Evolutionary conservation across 2,113 vertebrate genomes (phyloP).

Genomic region (Periophthalmodon schlosseri): DNA sequence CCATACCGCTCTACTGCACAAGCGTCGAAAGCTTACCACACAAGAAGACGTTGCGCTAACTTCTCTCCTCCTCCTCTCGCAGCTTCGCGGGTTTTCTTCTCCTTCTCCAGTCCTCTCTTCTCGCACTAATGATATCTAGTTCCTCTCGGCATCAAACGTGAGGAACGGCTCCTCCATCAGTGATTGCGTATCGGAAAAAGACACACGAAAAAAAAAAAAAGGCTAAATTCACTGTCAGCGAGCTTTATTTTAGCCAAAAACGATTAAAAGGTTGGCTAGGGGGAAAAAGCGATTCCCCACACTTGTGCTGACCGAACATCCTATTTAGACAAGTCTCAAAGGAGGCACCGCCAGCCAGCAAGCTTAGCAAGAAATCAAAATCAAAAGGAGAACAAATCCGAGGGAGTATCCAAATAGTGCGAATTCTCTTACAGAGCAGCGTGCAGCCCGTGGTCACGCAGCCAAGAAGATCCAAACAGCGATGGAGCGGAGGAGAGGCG

Average conservation of each 20-base stretch:
- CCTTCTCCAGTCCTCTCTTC: conserved; percentile 37
- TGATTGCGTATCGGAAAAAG: conserved; percentile 34
- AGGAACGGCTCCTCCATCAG: conserved; percentile 53
- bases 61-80: conserved; percentile 10
- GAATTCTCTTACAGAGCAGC: conserved; percentile 17
- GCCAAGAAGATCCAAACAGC: conserved; percentile 30
- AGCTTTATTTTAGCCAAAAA: conserved; percentile 38
- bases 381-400: conserved; percentile 25
- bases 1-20: conserved; percentile 43
- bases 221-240: conserved; percentile 45
- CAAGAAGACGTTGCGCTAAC: conserved; percentile 57
- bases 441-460: conserved; percentile 5
- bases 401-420: conserved; percentile 37
- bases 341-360: conserved; percentile 27
- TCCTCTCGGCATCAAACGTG: conserved; percentile 46
- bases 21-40: conserved; percentile 60
- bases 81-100: conserved; percentile 38
- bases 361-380: conserved; percentile 22
- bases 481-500: conserved; percentile 17
- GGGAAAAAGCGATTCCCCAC: conserved; percentile 49
- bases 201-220: neutral
- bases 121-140: conserved; percentile 25
- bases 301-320: conserved; percentile 72
- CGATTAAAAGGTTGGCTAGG: conserved; percentile 45
- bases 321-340: conserved; percentile 51